phyloP scores from a whole-genome alignment of 2,797 vertebrate species.

The Etheostoma perlongum region DNA sequence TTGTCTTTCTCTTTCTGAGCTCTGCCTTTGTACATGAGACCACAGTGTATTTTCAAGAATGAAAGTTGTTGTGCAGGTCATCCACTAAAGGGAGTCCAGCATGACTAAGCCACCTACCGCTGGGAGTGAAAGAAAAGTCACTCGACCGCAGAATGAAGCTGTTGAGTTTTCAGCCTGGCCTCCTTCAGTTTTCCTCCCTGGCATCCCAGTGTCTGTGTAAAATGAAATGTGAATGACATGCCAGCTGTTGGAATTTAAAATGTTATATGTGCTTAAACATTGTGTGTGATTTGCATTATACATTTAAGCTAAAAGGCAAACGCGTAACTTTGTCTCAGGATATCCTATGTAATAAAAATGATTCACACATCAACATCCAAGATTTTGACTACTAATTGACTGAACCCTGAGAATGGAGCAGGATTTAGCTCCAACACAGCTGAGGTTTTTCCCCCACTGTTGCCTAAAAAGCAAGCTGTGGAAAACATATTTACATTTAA shows the following conservation, averaged over 20 bases:
- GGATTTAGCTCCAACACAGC: neutral
- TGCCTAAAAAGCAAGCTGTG: neutral
- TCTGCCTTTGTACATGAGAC: conserved; percentile 32
- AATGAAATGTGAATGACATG: conserved; percentile 19
- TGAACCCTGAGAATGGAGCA: too few relatives aligned
- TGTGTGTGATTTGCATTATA: too few relatives aligned
- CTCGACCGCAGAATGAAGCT: conserved; percentile 19
- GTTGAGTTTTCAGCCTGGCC: conserved; percentile 27
- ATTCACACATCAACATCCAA: too few relatives aligned
- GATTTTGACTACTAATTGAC: too few relatives aligned
- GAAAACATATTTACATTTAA: conserved; percentile 13
- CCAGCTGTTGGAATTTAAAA: neutral
- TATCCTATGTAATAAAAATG: too few relatives aligned
- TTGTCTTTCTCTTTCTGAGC: conserved; percentile 1
- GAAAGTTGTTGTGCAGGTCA: conserved; percentile 55
- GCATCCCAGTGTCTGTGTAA: conserved; percentile 20
- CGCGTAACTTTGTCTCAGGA: too few relatives aligned
- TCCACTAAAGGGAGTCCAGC: conserved; percentile 56
- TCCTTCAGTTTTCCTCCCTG: conserved; percentile 27
- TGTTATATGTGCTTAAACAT: too few relatives aligned
- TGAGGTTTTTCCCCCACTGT: neutral
- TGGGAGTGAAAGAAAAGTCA: conserved; percentile 46
- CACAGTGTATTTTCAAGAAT: conserved; percentile 43
- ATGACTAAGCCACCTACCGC: conserved; percentile 65
- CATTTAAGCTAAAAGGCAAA: too few relatives aligned